Evolutionary conservation across 2,797 vertebrate species (phyloP), one percentile per base, ranked within the genome.

Genomic region (Ctenopoma kingsleyae): DNA sequence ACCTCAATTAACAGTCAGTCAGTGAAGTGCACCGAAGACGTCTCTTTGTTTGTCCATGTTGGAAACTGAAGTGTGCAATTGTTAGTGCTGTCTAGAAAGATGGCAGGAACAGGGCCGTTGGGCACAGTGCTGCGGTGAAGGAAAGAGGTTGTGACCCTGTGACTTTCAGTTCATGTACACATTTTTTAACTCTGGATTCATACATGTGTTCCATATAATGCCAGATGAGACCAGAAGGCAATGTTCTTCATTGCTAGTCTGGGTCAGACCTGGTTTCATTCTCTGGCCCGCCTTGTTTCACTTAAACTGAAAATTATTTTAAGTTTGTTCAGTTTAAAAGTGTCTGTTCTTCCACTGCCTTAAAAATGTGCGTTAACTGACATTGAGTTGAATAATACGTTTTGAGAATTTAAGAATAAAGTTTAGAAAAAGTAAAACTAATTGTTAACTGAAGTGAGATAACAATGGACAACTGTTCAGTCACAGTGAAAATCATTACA

Each of bases 1-100:
- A 68, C 70, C 76, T 76, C 80, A 80, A 63, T 87, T 88, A 82
- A 40, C 84, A 74, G 71, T 59, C 52, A 67, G 65, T 70, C 51
- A 69, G 53, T n/a, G 8, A 57, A 70, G 67, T 52, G 35, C 56
- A 71, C 60, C 62, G 51, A 64, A 25, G 62, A 38, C 6, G 43
- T 62, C 50, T 74, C 57, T 76, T 58, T 81, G 66, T 86, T 79
- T 70, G 36, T 69, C 36, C 58, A 25, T 71, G 76, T 51, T 40
- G 49, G 49, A 67, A 68, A 46, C 38, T 67, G 11, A 30, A 47
- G 62, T 13, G 56, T 56, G 35, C 12, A 55, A 22, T 43, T 58
- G 27, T 69, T 65, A n/a, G 56, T 67, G 57, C 25, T 63, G 44
- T 76, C 72, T 30, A 65, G 27, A 74, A 70, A 35, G n/a, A 70